phyloP scores from a whole-genome alignment of 2,888 invertebrate genomes.

The Mesorhabditis belari region DNA sequence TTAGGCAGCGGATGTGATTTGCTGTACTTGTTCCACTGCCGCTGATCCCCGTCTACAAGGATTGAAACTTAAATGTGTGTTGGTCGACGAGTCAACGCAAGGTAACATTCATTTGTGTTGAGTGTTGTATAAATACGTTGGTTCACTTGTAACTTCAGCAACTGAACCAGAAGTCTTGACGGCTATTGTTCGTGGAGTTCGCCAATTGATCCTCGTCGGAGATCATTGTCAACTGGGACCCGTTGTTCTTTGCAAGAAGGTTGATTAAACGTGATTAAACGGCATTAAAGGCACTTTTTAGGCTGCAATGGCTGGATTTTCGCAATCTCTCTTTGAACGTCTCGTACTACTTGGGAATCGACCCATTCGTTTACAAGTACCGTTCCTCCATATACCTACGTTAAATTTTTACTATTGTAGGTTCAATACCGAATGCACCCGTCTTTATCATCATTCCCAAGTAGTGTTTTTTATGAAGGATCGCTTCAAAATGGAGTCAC shows the following conservation, averaged over 20 bases:
- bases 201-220: conserved; percentile 91
- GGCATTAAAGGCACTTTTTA: conserved; percentile 59
- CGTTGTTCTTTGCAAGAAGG: conserved; percentile 80
- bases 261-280: conserved; percentile 39
- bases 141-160: conserved; percentile 11
- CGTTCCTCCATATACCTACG: not conserved
- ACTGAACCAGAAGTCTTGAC: conserved; percentile 68
- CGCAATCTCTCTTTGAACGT: conserved; percentile 92
- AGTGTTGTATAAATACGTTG: not conserved
- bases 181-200: conserved; percentile 90
- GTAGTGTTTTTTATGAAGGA: conserved; percentile 98
- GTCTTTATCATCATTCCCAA: conserved; percentile 90
- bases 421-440: conserved; percentile 98
- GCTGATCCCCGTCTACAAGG: conserved; percentile 88
- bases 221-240: conserved; percentile 98
- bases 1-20: conserved; percentile 89
- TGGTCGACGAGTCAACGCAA: conserved; percentile 60
- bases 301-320: conserved; percentile 89
- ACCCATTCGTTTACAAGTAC: conserved; percentile 86
- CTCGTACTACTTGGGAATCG: conserved; percentile 92
- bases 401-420: conserved; percentile 7
- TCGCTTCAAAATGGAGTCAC: conserved; percentile 97
- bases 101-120: conserved; percentile 59
- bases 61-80: conserved; percentile 62
- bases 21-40: conserved; percentile 96